These are phyloP conservation scores for Drosophila meridionalis DNA, from an alignment of 2,888 invertebrate species.

Conservation along the genomic window DNA sequence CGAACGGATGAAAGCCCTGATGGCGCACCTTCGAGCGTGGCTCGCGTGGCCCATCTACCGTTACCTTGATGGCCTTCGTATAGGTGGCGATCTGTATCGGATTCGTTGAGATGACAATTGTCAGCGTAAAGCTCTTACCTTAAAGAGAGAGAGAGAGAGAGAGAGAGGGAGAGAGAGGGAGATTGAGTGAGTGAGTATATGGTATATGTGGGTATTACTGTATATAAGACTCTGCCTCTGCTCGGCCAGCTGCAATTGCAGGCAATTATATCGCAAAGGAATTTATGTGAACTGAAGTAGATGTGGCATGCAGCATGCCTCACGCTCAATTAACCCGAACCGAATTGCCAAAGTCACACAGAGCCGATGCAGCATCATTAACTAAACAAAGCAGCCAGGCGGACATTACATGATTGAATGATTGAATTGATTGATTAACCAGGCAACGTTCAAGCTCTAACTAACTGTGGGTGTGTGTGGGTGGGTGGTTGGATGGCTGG, in stretches of 20 bases:
- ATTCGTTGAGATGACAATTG: constrained; percentile 96
- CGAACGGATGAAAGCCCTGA: constrained; percentile 95
- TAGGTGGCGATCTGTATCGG: constrained; percentile 99
- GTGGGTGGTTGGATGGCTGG: not conserved
- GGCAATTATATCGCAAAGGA: not conserved
- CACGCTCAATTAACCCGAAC: constrained; percentile 22
- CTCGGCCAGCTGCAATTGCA: not conserved
- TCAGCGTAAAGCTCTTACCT: constrained; percentile 99
- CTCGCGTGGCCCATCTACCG: constrained; percentile 99
- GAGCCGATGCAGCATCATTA: constrained; percentile 24
- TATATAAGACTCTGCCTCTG: not conserved
- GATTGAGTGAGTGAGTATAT: not conserved
- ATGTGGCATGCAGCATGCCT: constrained; percentile 19
- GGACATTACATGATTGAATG: constrained; percentile 13
- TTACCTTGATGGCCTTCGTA: constrained; percentile 99
- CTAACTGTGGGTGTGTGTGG: not conserved
- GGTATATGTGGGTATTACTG: too few species aligned
- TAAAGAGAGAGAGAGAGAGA: constrained; percentile 77
- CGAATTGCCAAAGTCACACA: constrained; percentile 14
- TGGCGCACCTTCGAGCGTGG: constrained; percentile 97
- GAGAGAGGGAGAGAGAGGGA: not conserved
- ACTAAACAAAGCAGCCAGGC: constrained; percentile 24
- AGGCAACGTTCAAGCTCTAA: not conserved
- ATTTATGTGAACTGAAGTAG: not conserved
- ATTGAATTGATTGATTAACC: constrained; percentile 12